Evolutionary conservation across 2,797 vertebrate genomes (phyloP), one percentile per base, ranked within the genome.

Genomic region (Craterocephalus amniculus): DNA sequence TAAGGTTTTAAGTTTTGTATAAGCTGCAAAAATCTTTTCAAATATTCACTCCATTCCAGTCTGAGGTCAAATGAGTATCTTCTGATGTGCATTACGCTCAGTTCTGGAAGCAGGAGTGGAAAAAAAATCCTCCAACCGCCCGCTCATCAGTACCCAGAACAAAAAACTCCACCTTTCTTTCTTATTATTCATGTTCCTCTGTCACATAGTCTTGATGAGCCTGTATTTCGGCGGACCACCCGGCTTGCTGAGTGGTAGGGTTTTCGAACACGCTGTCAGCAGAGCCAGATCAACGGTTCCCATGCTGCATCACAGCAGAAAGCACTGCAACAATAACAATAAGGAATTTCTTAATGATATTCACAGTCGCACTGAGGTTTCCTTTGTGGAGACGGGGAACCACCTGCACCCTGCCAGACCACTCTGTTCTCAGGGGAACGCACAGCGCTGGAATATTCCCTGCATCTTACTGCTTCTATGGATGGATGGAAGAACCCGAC

Each of bases 321-420:
- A 70, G 45, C 60, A 49, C 74, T 70, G 67, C 62, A 85, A 86
- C 76, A 76, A 87, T 80, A 90, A 87, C 80, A 81, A 56, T 72
- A 57, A 78, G 74, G 74, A 79, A 68, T 75, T 61, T 83, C 78
- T 80, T 85, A 84, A 90, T 87, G 88, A 67, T 80, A 88, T 90
- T 91, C 79, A 85, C 88, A 87, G 89, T 82, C 85, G 71, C 83
- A 62, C 71, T 68, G 83, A 88, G 81, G 83, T 84, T 86, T 85
- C 58, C 75, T 80, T 67, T 55, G 74, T 22, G 40, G 63, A 81
- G 69, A 72, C 31, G 35, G 85, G 92, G 81, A 85, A 88, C 75
- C 87, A 90, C 88, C 86, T 89, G 88, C 64, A 49, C 70, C 74
- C 1, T 80, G 85, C 87, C 87, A 88, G 73, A 79, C 58, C 34